phyloP scores from a whole-genome alignment of 2,888 invertebrate genomes.

The Cephus runcator region DNA sequence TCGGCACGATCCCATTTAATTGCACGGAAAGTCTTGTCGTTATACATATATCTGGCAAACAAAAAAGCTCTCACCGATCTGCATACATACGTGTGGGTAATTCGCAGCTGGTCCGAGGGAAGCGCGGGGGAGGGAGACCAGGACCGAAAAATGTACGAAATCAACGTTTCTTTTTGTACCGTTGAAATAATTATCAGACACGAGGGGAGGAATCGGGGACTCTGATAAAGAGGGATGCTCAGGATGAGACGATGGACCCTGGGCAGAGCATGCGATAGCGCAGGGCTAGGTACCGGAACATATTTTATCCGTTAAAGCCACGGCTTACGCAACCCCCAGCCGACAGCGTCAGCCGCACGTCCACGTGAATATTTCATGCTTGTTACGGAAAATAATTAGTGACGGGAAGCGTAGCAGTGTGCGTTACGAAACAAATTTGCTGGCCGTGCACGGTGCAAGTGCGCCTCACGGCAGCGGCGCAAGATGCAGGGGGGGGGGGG shows the following conservation, averaged over 20 bases:
- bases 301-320: not conserved
- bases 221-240: too few relatives aligned
- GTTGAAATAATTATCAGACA: too few relatives aligned
- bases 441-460: constrained; percentile 30
- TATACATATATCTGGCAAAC: not conserved
- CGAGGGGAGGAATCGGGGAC: too few relatives aligned
- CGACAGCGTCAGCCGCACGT: constrained; percentile 4
- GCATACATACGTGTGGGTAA: not conserved
- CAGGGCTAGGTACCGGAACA: not conserved
- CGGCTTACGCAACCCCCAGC: not conserved
- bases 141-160: not conserved
- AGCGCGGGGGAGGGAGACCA: not conserved
- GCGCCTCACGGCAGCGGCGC: constrained; percentile 3
- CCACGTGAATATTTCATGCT: constrained; percentile 45
- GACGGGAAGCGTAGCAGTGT: constrained; percentile 33
- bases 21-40: not conserved
- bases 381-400: constrained; percentile 59
- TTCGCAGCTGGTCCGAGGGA: not conserved
- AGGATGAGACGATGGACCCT: not conserved
- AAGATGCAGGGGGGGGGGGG: not conserved
- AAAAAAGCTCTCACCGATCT: not conserved
- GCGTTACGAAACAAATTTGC: constrained; percentile 46
- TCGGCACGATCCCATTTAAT: not conserved
- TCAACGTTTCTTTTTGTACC: not conserved
- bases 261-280: not conserved